Percentiles rank a stretch among this genome's conserved stretches.
Evolutionary conservation across 2,113 vertebrate species (phyloP).

Genomic region (Mormyrus lacerda): DNA sequence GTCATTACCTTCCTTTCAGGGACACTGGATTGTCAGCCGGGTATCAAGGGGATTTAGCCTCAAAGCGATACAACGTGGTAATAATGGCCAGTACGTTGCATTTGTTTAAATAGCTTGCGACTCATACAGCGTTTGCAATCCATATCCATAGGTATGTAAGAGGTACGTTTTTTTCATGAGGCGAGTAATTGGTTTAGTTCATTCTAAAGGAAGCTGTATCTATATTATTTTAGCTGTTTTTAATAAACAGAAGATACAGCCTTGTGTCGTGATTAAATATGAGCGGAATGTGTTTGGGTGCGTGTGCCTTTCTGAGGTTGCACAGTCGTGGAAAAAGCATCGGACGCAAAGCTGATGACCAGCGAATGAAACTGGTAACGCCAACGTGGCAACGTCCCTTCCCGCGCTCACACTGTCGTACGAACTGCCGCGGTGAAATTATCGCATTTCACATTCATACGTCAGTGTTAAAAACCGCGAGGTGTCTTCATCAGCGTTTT

Average conservation of each 20-base stretch:
- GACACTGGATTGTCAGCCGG: not conserved
- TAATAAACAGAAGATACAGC: not conserved
- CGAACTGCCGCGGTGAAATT: not conserved
- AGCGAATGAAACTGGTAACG: not conserved
- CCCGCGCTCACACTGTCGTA: not conserved
- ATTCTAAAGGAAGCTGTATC: not conserved
- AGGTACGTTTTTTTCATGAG: not conserved
- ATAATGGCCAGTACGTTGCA: not conserved
- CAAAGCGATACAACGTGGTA: not conserved
- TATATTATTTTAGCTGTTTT: not conserved
- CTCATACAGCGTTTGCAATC: not conserved
- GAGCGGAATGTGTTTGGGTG: not conserved
- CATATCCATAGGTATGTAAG: not conserved
- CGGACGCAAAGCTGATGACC: not conserved
- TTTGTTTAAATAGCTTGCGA: not conserved
- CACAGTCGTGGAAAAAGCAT: not conserved
- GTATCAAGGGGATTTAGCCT: not conserved
- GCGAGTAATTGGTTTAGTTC: not conserved
- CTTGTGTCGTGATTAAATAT: not conserved
- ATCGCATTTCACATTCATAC: not conserved
- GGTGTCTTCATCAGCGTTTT: not conserved
- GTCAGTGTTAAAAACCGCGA: not conserved
- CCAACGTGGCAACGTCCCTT: not conserved
- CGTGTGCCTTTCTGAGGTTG: not conserved
- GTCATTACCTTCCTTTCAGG: constrained; percentile 5